These are phyloP conservation scores for Pangasius krempfi DNA, from an alignment of 2,797 vertebrate species.

Conservation along the genomic window DNA sequence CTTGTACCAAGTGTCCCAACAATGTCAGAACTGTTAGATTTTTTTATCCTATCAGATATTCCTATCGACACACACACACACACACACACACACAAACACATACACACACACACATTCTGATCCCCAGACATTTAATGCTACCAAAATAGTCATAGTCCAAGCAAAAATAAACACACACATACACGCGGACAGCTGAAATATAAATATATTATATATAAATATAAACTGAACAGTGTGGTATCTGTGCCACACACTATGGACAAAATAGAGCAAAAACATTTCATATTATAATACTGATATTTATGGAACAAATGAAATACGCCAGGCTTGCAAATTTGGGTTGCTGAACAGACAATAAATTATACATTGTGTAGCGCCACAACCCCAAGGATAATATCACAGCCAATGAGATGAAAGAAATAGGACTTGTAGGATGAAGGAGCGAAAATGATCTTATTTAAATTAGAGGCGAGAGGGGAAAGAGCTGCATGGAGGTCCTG, in stretches of 20 bases:
- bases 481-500: conserved; percentile 61
- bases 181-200: conserved; percentile 30
- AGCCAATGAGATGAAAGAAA: conserved; percentile 67
- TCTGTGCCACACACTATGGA: conserved; percentile 55
- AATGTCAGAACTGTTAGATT: not conserved
- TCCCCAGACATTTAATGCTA: conserved; percentile 48
- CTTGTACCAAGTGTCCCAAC: not conserved
- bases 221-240: conserved; percentile 60
- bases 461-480: conserved; percentile 62
- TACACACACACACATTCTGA: not conserved
- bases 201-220: conserved; percentile 5
- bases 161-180: conserved; percentile 25
- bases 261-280: conserved; percentile 49
- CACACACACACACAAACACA: conserved; percentile 4
- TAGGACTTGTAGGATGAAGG: conserved; percentile 63
- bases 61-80: not conserved
- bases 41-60: not conserved
- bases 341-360: conserved; percentile 82
- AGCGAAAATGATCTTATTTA: conserved; percentile 64
- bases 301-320: conserved; percentile 78
- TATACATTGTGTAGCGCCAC: conserved; percentile 68
- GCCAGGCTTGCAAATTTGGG: conserved; percentile 75
- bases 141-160: conserved; percentile 42
- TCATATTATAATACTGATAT: conserved; percentile 75
- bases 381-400: conserved; percentile 73